Evolutionary conservation across 2,888 invertebrate species (phyloP), one percentile per base, ranked within the genome.

Genomic region (Dugesia japonica): DNA sequence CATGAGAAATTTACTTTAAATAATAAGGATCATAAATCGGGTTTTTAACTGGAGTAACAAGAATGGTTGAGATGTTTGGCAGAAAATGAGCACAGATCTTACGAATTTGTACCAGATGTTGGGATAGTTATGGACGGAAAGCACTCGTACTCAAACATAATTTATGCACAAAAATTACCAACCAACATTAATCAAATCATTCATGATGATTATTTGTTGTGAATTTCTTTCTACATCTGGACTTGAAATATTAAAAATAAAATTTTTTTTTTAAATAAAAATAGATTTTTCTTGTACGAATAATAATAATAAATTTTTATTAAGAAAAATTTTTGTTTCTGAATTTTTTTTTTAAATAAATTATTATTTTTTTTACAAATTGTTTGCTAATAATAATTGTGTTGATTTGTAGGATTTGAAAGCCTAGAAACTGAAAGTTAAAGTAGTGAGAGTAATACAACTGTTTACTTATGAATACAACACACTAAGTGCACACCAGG

Each of bases 21-120:
- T 20, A 56, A 56, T 56, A 56, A 13, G 23, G 23, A 56, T 56
- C 56, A 56, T 56, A 56, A 56, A 56, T n/a, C 56, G 56, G 56
- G 56, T 20, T 56, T 56, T 56, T 56, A 56, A 56, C 23, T 4
- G 56, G n/a, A 56, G 23, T n/a, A 56, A 56, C 56, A 56, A 56
- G 56, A n/a, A n/a, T 56, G n/a, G 56, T 56, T 56, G 23, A n/a
- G 56, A 56, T 56, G 56, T 56, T 56, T 56, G 56, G 56, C 1
- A 4, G 1, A 56, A 56, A 56, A 20, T 56, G n/a, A 56, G 56
- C 1, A 56, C 56, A 56, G n/a, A 56, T 56, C 23, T 56, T 56
- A 56, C 56, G 4, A 56, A 56, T 56, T 7, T 20, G 56, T 20
- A 56, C 56, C 56, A 56, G 56, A 56, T 56, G 56, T 56, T 56